Conservation (phyloP, 2,888 invertebrate species). For the Philereme vetulata region DNA sequence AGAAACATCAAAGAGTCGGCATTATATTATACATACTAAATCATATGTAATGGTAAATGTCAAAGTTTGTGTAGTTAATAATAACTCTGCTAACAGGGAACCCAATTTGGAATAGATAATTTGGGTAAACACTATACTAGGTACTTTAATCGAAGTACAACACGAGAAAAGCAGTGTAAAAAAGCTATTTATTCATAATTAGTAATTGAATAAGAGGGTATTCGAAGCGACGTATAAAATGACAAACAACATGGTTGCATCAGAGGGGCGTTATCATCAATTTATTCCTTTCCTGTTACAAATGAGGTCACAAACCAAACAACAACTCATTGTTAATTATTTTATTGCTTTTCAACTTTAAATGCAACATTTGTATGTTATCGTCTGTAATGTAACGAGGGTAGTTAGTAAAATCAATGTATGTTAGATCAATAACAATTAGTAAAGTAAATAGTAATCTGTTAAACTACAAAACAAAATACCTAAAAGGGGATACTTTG, state of each 20-base stretch:
- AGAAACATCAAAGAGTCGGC: background rate
- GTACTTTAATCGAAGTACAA: no score
- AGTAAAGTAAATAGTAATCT: background rate
- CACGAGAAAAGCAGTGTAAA: background rate
- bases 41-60: no score
- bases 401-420: conserved; percentile 17
- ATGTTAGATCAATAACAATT: background rate
- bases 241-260: conserved; percentile 60
- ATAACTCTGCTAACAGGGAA: no score
- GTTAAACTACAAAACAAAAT: background rate
- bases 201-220: background rate
- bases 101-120: no score
- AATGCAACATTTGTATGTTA: background rate
- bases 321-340: conserved; percentile 48
- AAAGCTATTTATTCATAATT: background rate
- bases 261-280: conserved; percentile 69
- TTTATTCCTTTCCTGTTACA: conserved; percentile 78
- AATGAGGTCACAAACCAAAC: conserved; percentile 80
- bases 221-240: conserved; percentile 9
- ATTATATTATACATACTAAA: no score
- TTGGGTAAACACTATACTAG: no score
- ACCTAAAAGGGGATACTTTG: background rate
- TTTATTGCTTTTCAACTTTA: conserved; percentile 24
- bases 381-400: conserved; percentile 17
- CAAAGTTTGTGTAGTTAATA: no score